Conservation (phyloP, 2,113 vertebrate species). For the Vidua macroura region DNA sequence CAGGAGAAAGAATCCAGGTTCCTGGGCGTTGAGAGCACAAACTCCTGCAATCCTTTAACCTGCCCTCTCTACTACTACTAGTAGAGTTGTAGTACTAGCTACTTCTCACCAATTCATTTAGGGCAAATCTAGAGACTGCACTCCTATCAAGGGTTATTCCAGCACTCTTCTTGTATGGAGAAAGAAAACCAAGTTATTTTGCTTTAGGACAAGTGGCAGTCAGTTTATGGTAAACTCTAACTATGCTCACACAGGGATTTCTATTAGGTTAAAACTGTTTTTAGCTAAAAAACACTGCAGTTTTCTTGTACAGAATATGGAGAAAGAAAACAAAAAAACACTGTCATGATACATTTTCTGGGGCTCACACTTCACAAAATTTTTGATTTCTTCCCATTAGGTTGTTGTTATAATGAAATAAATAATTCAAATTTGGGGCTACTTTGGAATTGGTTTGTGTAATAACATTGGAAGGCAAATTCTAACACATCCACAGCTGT, state of each 20-base stretch:
- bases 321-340: background rate
- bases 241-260: background rate
- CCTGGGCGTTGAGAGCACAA: background rate
- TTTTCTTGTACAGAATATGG: background rate
- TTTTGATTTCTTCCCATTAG: background rate
- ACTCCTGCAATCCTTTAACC: background rate
- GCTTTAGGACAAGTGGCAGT: background rate
- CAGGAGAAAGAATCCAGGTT: accelerated
- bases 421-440: background rate
- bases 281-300: background rate
- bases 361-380: background rate
- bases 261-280: background rate
- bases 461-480: background rate
- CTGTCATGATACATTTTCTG: background rate
- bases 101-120: background rate
- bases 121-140: background rate
- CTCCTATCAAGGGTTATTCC: background rate
- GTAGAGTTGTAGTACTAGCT: background rate
- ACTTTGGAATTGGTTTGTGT: background rate
- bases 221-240: background rate
- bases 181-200: background rate
- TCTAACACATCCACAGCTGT: background rate
- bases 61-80: background rate
- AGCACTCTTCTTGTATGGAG: background rate
- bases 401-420: background rate